phyloP scores from a whole-genome alignment of 2,797 vertebrate species.

The Chaenodraco wilsoni region DNA sequence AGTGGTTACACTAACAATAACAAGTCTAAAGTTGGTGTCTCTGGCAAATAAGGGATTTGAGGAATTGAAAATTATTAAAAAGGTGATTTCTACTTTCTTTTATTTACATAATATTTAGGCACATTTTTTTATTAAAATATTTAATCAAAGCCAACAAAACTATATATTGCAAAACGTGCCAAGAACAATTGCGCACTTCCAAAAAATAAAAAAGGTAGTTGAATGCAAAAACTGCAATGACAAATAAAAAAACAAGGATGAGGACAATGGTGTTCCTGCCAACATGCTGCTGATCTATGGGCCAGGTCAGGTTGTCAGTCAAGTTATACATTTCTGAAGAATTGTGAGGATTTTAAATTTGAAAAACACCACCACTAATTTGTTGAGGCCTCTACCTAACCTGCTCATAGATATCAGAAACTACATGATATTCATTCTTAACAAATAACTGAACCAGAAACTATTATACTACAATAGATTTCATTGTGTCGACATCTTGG shows the following conservation, averaged over 20 bases:
- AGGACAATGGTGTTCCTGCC: not conserved
- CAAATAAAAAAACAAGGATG: no score
- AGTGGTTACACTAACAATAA: not conserved
- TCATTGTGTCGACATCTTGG: constrained; percentile 2
- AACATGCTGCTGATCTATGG: not conserved
- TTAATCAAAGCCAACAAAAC: no score
- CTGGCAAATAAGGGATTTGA: not conserved
- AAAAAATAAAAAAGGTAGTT: no score
- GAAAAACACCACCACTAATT: not conserved
- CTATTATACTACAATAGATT: no score
- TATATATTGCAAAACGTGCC: no score
- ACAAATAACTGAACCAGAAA: not conserved
- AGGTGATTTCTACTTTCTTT: not conserved
- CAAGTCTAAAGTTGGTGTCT: no score
- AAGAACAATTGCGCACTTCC: no score
- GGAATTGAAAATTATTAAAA: not conserved
- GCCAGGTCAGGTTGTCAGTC: not conserved
- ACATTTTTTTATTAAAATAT: no score
- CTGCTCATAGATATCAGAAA: not conserved
- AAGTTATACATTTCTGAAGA: not conserved
- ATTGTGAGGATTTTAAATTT: not conserved
- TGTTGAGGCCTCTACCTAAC: not conserved
- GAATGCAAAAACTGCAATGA: no score
- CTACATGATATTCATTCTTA: not conserved
- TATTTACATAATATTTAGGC: no score